Evolutionary conservation across 2,888 invertebrate species (phyloP).

Genomic region (Epinotia bilunana): DNA sequence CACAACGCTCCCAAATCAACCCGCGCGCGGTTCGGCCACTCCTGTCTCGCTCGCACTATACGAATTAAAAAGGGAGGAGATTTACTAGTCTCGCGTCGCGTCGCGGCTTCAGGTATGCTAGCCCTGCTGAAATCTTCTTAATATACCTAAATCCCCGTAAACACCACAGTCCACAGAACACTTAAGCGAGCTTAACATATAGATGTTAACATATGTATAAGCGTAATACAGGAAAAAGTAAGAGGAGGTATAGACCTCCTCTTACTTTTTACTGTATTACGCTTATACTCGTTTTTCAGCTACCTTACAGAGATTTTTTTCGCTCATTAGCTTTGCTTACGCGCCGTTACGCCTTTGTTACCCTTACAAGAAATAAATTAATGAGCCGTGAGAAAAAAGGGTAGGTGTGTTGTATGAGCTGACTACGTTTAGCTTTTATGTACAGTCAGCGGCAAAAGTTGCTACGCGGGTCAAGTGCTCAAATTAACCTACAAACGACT

Average conservation of each 20-base stretch:
- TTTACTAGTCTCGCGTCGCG: neutral
- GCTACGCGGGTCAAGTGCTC: too few species aligned
- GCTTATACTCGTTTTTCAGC: constrained; percentile 22
- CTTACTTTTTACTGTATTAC: constrained; percentile 2
- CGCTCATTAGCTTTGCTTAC: constrained; percentile 61
- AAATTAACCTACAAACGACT: too few species aligned
- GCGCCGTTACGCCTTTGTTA: constrained; percentile 70
- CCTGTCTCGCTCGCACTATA: too few species aligned
- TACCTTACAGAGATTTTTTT: constrained; percentile 57
- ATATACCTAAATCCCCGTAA: neutral
- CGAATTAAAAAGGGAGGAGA: neutral
- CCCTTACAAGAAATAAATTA: constrained; percentile 75
- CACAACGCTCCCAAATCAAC: too few species aligned
- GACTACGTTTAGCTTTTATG: constrained; percentile 24
- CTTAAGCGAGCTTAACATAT: too few species aligned
- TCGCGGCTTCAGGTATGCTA: neutral
- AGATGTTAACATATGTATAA: too few species aligned
- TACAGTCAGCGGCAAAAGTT: neutral
- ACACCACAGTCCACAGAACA: neutral
- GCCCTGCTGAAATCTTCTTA: too few species aligned
- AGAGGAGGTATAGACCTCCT: too few species aligned
- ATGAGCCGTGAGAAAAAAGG: constrained; percentile 68
- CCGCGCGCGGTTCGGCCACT: too few species aligned
- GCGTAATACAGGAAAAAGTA: too few species aligned
- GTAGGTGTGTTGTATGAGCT: constrained; percentile 54